Percentiles rank a stretch among this genome's conserved stretches.
These are phyloP conservation scores for Pachycephus smyrnensis DNA, from an alignment of 2,888 invertebrate species.

Conservation along the genomic window DNA sequence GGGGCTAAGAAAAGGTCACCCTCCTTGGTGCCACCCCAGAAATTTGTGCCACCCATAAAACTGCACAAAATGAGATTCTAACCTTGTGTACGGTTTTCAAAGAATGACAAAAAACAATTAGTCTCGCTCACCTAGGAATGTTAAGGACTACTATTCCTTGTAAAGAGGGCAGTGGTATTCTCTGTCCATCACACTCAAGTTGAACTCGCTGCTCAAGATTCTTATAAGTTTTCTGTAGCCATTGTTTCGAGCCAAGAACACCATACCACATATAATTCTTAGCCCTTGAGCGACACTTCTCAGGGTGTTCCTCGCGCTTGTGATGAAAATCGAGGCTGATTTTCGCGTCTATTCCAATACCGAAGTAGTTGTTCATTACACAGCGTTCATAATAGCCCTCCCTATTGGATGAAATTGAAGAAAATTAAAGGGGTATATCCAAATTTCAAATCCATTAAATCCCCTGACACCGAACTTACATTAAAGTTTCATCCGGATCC, in stretches of 20 bases:
- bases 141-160: slow-evolving; percentile 98
- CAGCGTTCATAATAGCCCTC: slow-evolving; percentile 94
- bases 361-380: slow-evolving; percentile 99
- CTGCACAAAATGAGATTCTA: slow-evolving; percentile 68
- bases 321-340: slow-evolving; percentile 97
- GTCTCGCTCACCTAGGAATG: slow-evolving; percentile 79
- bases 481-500: slow-evolving; percentile 89
- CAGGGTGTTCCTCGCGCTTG: slow-evolving; percentile 96
- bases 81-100: background rate
- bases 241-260: slow-evolving; percentile 82
- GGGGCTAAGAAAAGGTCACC: slow-evolving; percentile 93
- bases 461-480: slow-evolving; percentile 62
- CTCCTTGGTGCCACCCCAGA: slow-evolving; percentile 95
- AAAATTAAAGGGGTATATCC: slow-evolving; percentile 5
- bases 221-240: slow-evolving; percentile 91
- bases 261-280: slow-evolving; percentile 98
- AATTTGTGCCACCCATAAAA: slow-evolving; percentile 98
- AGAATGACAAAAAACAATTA: no score
- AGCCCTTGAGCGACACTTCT: slow-evolving; percentile 93
- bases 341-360: slow-evolving; percentile 98
- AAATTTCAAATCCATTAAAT: background rate
- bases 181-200: slow-evolving; percentile 94
- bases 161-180: slow-evolving; percentile 93
- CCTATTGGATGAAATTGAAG: slow-evolving; percentile 58
- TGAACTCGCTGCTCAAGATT: slow-evolving; percentile 96